Base-by-base conservation (phyloP, 2,888 invertebrate genomes). In the Dermolepida albohirtum region DNA sequence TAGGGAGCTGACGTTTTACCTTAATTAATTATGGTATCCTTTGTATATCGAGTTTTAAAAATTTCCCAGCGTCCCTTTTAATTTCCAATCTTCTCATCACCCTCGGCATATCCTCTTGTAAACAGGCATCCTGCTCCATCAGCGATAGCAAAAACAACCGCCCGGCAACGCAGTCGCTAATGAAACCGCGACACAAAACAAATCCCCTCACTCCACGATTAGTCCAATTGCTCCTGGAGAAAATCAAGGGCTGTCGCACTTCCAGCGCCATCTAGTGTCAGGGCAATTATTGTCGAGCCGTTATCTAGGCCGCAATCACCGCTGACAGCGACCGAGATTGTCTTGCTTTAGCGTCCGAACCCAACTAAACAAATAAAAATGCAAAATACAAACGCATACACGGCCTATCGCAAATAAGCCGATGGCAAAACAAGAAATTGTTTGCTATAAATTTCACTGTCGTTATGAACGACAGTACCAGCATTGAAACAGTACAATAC, bases 101-200 rank as follows among this genome's bases (percentile, higher is more conserved):
- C 34, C 10, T 7, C 10, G 34, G 34, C 34, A 34, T 34, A 10
- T 51, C 51, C 27, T 51, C 17, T 40, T 40, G 40, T 55, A 55
- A 55, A 55, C 40, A 40, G 54, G 40, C 40, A 22, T 16, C 14
- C 40, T 11, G 40, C 54, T 55, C 40, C 54, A 55, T 55, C 54
- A 55, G 16, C 54, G 40, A 39, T 57, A 44, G 43, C 57, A 44
- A 57, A 57, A 57, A 57, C 57, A 57, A 57, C 27, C 27, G 40
- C 47, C 55, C 44, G 12, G 8, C 65, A 44, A 17, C 55, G 47
- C 47, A 43, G 11, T 44, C 51, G 64, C 73, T 75, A 75, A 74
- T 75, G 73, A 75, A 74, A 74, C 75, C 74, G 72, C 74, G 71
- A 73, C 73, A 73, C 75, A 73, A 73, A 75, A 76, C 75, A 75